Evolutionary conservation across 2,113 vertebrate genomes (phyloP).

Genomic region (Scalopus aquaticus): DNA sequence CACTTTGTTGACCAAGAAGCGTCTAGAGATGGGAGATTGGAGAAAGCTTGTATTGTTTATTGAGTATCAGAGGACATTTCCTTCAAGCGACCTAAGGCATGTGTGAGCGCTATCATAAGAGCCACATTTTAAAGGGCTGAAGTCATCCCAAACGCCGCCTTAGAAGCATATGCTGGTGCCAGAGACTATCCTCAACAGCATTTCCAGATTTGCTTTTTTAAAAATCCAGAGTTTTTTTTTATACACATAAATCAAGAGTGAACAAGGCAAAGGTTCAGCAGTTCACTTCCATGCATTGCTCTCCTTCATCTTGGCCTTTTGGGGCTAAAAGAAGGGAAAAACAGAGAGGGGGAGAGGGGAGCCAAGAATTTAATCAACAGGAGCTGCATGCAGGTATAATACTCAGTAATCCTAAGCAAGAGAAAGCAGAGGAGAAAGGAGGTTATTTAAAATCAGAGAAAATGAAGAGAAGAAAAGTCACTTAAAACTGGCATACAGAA

Average conservation of each 20-base stretch:
- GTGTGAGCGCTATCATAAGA: constrained; percentile 79
- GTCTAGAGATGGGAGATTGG: constrained; percentile 46
- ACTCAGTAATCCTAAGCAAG: constrained; percentile 24
- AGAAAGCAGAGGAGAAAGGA: background rate
- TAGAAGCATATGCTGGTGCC: constrained; percentile 57
- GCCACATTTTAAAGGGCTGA: constrained; percentile 81
- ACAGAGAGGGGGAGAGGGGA: background rate
- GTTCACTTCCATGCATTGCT: constrained; percentile 34
- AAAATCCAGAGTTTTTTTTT: constrained; percentile 46
- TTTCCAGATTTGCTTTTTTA: constrained; percentile 70
- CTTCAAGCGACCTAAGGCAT: constrained; percentile 71
- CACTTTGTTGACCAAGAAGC: constrained; percentile 37
- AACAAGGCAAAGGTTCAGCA: constrained; percentile 55
- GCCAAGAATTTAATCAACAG: constrained; percentile 35
- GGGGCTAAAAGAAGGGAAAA: constrained; percentile 45
- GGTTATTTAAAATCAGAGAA: constrained; percentile 1
- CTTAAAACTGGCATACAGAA: constrained; percentile 9
- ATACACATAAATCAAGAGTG: constrained; percentile 58
- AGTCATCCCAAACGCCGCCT: constrained; percentile 78
- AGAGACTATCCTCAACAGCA: constrained; percentile 65
- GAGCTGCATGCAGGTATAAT: background rate
- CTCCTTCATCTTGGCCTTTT: background rate
- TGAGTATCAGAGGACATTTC: constrained; percentile 65
- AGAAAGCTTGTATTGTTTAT: constrained; percentile 70
- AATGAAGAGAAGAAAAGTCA: background rate